Percentiles rank a stretch among this genome's conserved stretches.
These are phyloP conservation scores for Drosophila prosaltans DNA, from an alignment of 1,140 invertebrate genomes.

Conservation along the genomic window DNA sequence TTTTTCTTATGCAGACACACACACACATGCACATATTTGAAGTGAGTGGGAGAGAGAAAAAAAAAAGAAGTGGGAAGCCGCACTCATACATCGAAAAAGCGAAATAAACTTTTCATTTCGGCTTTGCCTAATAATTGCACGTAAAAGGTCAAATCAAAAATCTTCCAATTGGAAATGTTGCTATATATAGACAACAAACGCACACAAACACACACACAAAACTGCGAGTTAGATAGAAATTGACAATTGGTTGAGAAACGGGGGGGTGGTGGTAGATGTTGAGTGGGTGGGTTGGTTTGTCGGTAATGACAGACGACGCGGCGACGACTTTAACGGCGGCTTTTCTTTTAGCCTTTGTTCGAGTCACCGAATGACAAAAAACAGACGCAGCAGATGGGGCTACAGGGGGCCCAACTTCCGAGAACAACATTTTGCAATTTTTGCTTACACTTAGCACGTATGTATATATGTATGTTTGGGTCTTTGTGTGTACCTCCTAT, in stretches of 20 bases:
- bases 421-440: constrained; percentile 61
- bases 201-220: background rate
- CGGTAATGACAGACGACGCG: constrained; percentile 62
- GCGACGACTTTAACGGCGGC: constrained; percentile 38
- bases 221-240: constrained; percentile 35
- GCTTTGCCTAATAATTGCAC: constrained; percentile 51
- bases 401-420: constrained; percentile 32
- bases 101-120: constrained; percentile 30
- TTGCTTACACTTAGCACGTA: constrained; percentile 33
- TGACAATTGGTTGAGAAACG: constrained; percentile 18
- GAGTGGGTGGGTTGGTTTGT: constrained; percentile 9
- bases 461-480: background rate
- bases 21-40: constrained; percentile 29
- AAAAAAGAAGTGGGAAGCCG: constrained; percentile 12
- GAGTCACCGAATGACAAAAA: constrained; percentile 50
- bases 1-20: constrained; percentile 69
- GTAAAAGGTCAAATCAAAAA: constrained; percentile 64
- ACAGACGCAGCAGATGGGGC: constrained; percentile 33
- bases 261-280: constrained; percentile 26
- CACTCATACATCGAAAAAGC: constrained; percentile 26
- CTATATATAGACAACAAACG: constrained; percentile 58
- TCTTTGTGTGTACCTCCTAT: constrained; percentile 21
- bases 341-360: constrained; percentile 18
- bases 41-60: background rate
- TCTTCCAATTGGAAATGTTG: constrained; percentile 64